Evolutionary conservation across 2,113 vertebrate species (phyloP).

Genomic region (Scomber japonicus): DNA sequence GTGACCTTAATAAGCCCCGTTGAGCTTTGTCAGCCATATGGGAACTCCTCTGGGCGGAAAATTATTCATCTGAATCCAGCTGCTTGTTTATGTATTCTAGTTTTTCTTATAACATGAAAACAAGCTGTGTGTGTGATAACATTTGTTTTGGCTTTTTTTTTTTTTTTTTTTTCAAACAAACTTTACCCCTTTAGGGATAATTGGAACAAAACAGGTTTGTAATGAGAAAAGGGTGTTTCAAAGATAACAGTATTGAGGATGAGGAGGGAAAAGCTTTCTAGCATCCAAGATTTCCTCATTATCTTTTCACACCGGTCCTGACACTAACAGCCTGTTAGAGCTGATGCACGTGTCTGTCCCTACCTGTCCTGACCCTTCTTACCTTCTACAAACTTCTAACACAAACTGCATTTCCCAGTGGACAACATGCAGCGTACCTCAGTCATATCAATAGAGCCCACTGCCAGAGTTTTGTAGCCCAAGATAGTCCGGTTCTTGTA

Average conservation of each 20-base stretch:
- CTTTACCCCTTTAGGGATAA: not conserved
- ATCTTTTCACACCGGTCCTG: conserved; percentile 1
- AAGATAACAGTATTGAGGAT: not conserved
- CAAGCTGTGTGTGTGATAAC: not conserved
- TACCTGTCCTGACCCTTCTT: not conserved
- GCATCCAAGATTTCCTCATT: conserved; percentile 21
- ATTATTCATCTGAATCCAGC: conserved; percentile 4
- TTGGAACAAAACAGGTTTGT: not conserved
- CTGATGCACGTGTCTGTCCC: not conserved
- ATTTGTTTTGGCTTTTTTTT: not conserved
- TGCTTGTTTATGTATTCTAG: conserved; percentile 2
- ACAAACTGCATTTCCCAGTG: not conserved
- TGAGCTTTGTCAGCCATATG: conserved; percentile 57
- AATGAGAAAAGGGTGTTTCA: not conserved
- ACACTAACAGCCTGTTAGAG: not conserved
- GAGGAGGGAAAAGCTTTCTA: not conserved
- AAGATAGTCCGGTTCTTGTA: conserved; percentile 97
- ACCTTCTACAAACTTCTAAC: not conserved
- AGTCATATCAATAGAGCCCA: conserved; percentile 94
- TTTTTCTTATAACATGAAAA: conserved; percentile 14
- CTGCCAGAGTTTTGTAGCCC: conserved; percentile 95
- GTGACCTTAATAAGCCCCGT: conserved; percentile 68
- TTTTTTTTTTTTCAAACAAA: too few species aligned
- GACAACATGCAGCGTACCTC: conserved; percentile 83
- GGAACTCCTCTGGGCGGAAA: conserved; percentile 45